Percentiles rank a stretch among this genome's conserved stretches.
Evolutionary conservation across 2,888 invertebrate species (phyloP).

Genomic region (Crepidodera aurea): DNA sequence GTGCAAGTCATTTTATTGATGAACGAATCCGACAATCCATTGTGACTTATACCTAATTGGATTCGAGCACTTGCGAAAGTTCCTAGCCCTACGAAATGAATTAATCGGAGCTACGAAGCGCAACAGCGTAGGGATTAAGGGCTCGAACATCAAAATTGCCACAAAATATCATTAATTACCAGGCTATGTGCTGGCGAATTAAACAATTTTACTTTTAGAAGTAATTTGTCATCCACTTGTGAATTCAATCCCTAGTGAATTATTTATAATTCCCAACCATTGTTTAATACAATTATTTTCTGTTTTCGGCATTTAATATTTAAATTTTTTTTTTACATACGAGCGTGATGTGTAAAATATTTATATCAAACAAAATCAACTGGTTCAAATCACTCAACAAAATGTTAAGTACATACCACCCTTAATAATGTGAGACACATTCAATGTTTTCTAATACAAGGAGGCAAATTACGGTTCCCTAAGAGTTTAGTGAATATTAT

Average conservation of each 20-base stretch:
- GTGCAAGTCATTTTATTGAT: constrained; percentile 46
- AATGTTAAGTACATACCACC: too few relatives aligned
- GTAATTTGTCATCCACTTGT: constrained; percentile 41
- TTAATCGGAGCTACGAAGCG: constrained; percentile 55
- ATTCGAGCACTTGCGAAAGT: constrained; percentile 53
- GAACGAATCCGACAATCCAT: constrained; percentile 46
- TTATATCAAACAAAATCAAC: too few relatives aligned
- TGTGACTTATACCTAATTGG: constrained; percentile 60
- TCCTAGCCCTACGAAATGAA: constrained; percentile 53
- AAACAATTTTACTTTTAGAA: constrained; percentile 42
- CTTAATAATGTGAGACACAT: too few relatives aligned
- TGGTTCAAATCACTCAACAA: too few relatives aligned
- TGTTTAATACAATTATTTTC: constrained; percentile 24
- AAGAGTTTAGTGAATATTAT: background rate
- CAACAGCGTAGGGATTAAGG: constrained; percentile 46
- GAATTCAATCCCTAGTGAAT: constrained; percentile 33
- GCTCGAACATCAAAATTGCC: constrained; percentile 56
- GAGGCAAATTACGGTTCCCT: too few relatives aligned
- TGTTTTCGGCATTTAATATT: background rate
- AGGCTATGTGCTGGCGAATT: constrained; percentile 39
- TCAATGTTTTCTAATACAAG: too few relatives aligned
- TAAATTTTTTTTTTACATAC: too few relatives aligned
- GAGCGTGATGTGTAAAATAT: too few relatives aligned
- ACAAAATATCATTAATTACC: constrained; percentile 57
- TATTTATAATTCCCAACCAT: constrained; percentile 21